Conservation (phyloP, 2,888 invertebrate species). For the Smittia aterrima region DNA sequence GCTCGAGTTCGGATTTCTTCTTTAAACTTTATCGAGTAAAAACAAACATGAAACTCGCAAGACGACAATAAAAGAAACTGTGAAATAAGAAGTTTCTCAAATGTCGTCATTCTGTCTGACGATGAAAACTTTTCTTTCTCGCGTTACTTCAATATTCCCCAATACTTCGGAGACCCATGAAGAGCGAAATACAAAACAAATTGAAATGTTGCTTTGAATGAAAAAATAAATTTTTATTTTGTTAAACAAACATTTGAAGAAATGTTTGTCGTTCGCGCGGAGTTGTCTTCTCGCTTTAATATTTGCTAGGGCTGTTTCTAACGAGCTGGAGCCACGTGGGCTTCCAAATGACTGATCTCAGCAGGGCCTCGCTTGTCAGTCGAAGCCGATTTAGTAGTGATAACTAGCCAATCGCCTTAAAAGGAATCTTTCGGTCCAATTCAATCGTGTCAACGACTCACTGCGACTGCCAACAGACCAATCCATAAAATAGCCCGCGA, state of each 20-base stretch:
- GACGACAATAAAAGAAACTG: neutral
- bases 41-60: too few species aligned
- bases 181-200: neutral
- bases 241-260: neutral
- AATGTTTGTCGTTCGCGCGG: neutral
- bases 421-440: neutral
- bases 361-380: neutral
- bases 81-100: neutral
- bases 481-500: neutral
- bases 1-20: too few species aligned
- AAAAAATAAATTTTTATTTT: neutral
- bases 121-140: neutral
- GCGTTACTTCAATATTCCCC: neutral
- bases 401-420: neutral
- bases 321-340: neutral
- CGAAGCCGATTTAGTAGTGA: neutral
- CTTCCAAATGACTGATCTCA: neutral
- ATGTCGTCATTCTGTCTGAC: conserved; percentile 7
- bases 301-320: conserved; percentile 7
- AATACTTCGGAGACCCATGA: neutral
- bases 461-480: neutral
- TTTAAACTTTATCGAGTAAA: too few species aligned
- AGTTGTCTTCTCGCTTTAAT: neutral
- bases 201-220: neutral
- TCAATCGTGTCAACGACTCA: neutral